Evolutionary conservation across 2,113 vertebrate genomes (phyloP).

Genomic region (Engraulis encrasicolus): DNA sequence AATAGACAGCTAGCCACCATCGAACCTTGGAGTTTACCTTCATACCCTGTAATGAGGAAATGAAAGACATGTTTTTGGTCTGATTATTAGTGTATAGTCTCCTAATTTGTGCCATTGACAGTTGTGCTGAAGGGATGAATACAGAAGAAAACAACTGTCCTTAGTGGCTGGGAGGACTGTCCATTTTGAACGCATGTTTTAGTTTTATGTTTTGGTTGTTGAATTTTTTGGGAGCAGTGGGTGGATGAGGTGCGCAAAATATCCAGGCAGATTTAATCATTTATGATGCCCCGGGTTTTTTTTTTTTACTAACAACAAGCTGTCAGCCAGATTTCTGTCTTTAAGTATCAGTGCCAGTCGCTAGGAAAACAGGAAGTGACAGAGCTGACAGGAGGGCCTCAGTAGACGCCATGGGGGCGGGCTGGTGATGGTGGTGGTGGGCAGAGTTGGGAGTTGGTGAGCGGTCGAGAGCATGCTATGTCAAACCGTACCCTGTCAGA

Average conservation of each 20-base stretch:
- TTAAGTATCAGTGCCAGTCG: conserved; percentile 55
- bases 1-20: neutral
- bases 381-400: conserved; percentile 64
- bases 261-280: conserved; percentile 48
- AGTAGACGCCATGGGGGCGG: conserved; percentile 46
- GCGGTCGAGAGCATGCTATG: conserved; percentile 65
- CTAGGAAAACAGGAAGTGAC: conserved; percentile 72
- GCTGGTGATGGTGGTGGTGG: conserved; percentile 33
- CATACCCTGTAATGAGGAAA: neutral
- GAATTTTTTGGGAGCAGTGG: neutral
- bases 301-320: conserved; percentile 69
- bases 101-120: neutral
- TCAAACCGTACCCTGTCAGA: conserved; percentile 60
- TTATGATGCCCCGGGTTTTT: conserved; percentile 54
- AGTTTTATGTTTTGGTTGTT: neutral
- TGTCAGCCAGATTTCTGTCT: conserved; percentile 64
- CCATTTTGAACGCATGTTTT: neutral
- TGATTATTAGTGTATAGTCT: neutral
- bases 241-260: conserved; percentile 45
- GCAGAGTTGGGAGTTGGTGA: conserved; percentile 55
- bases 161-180: neutral
- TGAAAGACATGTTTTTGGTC: neutral
- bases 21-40: neutral
- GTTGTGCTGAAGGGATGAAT: neutral
- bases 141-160: neutral